Evolutionary conservation across 2,888 invertebrate genomes (phyloP).

Genomic region (Campoplex nolae): DNA sequence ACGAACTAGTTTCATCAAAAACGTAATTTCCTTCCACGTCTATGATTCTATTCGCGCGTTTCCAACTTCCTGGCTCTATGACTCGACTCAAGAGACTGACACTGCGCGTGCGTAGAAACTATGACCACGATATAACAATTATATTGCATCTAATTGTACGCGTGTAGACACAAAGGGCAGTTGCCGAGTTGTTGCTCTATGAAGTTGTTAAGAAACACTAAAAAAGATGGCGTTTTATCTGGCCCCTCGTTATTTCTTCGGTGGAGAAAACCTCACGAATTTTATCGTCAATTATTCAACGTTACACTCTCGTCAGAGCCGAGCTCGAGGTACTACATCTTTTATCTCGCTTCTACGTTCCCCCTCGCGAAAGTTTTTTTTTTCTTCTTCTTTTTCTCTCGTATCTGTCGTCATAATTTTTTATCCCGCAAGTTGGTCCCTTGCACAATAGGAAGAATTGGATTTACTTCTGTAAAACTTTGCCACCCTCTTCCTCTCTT

Average conservation of each 20-base stretch:
- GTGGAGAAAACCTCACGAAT: conserved; percentile 52
- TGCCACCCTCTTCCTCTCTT: conserved; percentile 19
- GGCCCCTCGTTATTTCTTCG: conserved; percentile 48
- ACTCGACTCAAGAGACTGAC: conserved; percentile 25
- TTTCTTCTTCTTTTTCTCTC: neutral
- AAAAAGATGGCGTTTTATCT: conserved; percentile 14
- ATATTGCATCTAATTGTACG: conserved; percentile 4
- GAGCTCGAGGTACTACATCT: neutral
- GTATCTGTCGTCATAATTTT: conserved; percentile 28
- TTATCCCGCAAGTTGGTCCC: conserved; percentile 28
- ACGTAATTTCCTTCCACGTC: conserved; percentile 45
- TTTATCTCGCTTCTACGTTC: neutral
- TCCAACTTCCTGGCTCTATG: conserved; percentile 17
- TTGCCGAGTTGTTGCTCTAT: conserved; percentile 19
- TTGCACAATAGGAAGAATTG: conserved; percentile 58
- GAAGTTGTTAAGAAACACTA: conserved; percentile 45
- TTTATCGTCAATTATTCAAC: conserved; percentile 65
- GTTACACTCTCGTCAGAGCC: conserved; percentile 29
- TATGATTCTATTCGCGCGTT: conserved; percentile 10
- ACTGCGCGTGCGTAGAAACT: conserved; percentile 12
- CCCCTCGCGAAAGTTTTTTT: conserved; percentile 14
- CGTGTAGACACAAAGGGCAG: neutral
- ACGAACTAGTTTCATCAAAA: conserved; percentile 63
- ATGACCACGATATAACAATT: conserved; percentile 49
- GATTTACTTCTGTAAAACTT: conserved; percentile 69